These are phyloP conservation scores for Macrostomum cliftonense DNA, from an alignment of 2,888 invertebrate species.

Conservation along the genomic window DNA sequence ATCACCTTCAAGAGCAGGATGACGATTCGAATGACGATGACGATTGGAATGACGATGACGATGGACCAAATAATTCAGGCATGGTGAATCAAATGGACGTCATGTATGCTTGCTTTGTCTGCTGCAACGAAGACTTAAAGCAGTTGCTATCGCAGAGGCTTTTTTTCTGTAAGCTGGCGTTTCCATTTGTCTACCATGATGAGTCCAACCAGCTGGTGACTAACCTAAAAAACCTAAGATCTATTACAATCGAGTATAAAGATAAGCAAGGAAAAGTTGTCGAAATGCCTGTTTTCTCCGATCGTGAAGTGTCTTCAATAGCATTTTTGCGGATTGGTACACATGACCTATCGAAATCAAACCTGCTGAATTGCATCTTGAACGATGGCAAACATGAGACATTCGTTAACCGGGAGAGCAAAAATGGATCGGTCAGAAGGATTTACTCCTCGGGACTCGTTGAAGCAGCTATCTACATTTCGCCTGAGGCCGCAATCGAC, in stretches of 20 bases:
- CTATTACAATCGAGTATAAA: too few relatives aligned
- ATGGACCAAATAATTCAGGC: too few relatives aligned
- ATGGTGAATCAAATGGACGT: constrained; percentile 7
- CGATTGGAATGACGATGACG: too few relatives aligned
- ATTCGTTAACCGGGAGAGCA: constrained; percentile 1
- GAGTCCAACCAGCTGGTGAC: too few relatives aligned
- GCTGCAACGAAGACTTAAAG: neutral
- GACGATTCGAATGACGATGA: too few relatives aligned
- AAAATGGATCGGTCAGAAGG: neutral
- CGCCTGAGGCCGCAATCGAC: neutral
- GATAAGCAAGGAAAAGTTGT: too few relatives aligned
- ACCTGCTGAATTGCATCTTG: neutral
- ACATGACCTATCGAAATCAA: neutral
- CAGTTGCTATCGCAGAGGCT: neutral
- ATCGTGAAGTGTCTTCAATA: neutral
- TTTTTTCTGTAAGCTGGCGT: neutral
- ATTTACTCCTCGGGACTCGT: too few relatives aligned
- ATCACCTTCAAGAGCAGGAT: too few relatives aligned
- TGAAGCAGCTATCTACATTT: too few relatives aligned
- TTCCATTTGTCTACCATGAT: neutral
- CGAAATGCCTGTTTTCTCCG: too few relatives aligned
- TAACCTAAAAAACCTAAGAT: too few relatives aligned
- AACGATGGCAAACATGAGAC: neutral
- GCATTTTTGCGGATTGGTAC: neutral
- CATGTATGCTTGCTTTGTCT: neutral